Evolutionary conservation across 1,140 invertebrate species (phyloP), one percentile per base, ranked within the genome.

Genomic region (Hesperophylax magnus): DNA sequence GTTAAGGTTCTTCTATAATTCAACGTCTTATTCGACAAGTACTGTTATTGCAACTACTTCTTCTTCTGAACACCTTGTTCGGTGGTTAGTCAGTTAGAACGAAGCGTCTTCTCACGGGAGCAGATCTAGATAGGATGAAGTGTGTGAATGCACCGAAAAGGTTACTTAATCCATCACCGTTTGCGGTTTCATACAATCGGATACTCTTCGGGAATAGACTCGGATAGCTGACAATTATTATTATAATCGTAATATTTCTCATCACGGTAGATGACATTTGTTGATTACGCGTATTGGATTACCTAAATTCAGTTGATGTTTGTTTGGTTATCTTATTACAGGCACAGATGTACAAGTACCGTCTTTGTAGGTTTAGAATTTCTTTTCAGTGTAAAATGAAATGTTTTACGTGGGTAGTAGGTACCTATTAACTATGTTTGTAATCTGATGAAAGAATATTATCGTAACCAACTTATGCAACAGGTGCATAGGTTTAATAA

Each of bases 91-190:
- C 24, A 47, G 72, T 34, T 31, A 76, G 72, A 76, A 76, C 72
- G 72, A 39, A 8, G 54, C 69, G 56, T 76, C 72, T 75, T 75
- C 69, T 76, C 72, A 76, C 72, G 72, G 54, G 27, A 76, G 72
- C 24, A 58, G 72, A 76, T 76, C 22, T 58, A 60, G 39, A 72
- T 72, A 72, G 47, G 69, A 54, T 24, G 67, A 27, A 52, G 69
- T 72, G 69, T 72, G 69, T 67, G 74, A 81, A 77, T 61, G 34
- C 17, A 75, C 58, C 71, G 39, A 61, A 54, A 75, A 80, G 74
- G 79, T 81, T 77, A 81, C 56, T 60, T 74, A 81, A 81, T 77
- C 79, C 75, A 77, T 81, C 79, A 77, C 75, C 61, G 53, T 56
- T 71, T 81, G 75, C 71, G 69, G 78, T 76, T 58, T 24, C 54